Base-by-base conservation (phyloP, 2,888 invertebrate genomes). In the Megamerina dolium region DNA sequence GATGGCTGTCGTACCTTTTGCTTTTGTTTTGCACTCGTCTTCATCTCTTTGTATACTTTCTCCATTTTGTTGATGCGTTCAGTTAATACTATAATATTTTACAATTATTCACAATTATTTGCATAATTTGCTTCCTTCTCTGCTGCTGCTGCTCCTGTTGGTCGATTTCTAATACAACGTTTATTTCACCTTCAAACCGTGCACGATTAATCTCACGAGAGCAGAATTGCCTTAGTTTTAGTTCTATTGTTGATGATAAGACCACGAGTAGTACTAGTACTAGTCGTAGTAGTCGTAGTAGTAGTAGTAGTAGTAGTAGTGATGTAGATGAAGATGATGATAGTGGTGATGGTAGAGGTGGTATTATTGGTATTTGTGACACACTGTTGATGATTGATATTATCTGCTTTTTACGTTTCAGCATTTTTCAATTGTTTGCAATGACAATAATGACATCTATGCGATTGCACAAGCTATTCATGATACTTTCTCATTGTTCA, bases 391-490 rank as follows among this genome's bases (percentile, higher is more conserved):
- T 49, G 52, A 51, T 50, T 50, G 52, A 50, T 48, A 37, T 33
- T 44, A 20, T 40, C 43, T 21, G 3, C 40, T 40, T 37, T 36
- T 16, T 37, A 12, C 36, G 42, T 44, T 32, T 41, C 47, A 45
- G 38, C 49, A 46, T 51, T 52, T 51, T 55, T 58, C 57, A 59
- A 60, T 60, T 35, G 53, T 54, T 39, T 37, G 35, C 23, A 12
- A 14, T 16, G 23, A 26, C 26, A 27, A 4, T n/a, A 16, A 26
- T 27, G 37, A 37, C 37, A 37, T 37, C 23, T 6, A 23, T 35
- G 17, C 26, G 6, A 35, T 18, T 5, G 14, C 16, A 16, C 3
- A 16, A n/a, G 14, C 14, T 31, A 6, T 31, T 31, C 31, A 34
- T 34, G 12, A 9, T 34, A 8, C 10, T 17, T 4, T 12, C n/a